These are phyloP conservation scores for Nomada hirtipes DNA, from an alignment of 2,888 invertebrate genomes.

Conservation along the genomic window DNA sequence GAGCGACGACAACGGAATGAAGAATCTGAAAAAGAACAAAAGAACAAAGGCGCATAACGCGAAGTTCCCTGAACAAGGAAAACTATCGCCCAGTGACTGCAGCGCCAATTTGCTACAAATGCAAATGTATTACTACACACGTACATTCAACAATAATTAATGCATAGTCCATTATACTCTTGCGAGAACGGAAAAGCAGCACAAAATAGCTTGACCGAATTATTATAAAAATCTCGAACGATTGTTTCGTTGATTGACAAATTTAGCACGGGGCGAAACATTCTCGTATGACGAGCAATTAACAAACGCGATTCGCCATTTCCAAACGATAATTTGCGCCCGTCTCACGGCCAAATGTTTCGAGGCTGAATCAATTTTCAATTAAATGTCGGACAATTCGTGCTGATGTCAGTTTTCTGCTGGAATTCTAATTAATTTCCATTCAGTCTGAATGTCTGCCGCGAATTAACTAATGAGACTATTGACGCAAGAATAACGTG, in stretches of 20 bases:
- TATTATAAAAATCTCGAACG: neutral
- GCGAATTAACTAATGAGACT: neutral
- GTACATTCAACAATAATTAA: too few species aligned
- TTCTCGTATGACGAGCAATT: constrained; percentile 16
- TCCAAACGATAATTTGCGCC: constrained; percentile 4
- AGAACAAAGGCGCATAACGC: too few species aligned
- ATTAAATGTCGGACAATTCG: constrained; percentile 27
- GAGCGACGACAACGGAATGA: too few species aligned
- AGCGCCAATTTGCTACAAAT: too few species aligned
- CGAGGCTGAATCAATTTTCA: constrained; percentile 25
- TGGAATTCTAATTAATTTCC: constrained; percentile 31
- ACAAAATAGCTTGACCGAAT: too few species aligned
- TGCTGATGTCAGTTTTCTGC: constrained; percentile 1
- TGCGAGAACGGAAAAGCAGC: too few species aligned
- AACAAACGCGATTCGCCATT: constrained; percentile 10
- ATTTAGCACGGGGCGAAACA: neutral
- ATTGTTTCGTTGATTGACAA: constrained; percentile 5
- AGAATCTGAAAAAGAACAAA: too few species aligned
- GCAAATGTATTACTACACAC: too few species aligned
- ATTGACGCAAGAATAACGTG: constrained; percentile 2
- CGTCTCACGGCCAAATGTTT: neutral
- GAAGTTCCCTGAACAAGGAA: too few species aligned
- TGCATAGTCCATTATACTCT: too few species aligned
- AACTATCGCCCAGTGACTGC: too few species aligned
- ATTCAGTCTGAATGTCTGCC: neutral